phyloP scores from a whole-genome alignment of 2,797 vertebrate species.

The Sebastes wilsoni region DNA sequence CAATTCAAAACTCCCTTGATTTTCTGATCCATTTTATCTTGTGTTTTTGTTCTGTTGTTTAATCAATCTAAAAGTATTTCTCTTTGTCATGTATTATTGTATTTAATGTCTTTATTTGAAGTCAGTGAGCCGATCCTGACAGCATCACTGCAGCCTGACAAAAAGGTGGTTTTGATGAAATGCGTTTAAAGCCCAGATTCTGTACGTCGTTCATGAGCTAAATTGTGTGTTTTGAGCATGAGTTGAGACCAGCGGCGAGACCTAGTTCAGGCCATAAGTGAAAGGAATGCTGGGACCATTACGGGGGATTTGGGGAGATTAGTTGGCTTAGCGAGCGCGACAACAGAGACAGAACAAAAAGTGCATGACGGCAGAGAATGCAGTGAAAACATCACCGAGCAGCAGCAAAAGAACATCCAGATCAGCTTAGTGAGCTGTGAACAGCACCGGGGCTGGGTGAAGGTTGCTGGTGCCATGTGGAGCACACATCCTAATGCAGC shows the following conservation, averaged over 20 bases:
- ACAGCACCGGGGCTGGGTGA: not conserved
- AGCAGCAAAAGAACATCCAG: not conserved
- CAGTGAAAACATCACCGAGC: slow-evolving; percentile 8
- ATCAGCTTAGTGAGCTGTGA: not conserved
- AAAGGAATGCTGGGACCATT: slow-evolving; percentile 12
- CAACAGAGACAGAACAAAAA: slow-evolving; percentile 29
- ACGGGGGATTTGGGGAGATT: slow-evolving; percentile 47
- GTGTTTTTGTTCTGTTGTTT: not conserved
- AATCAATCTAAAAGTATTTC: not conserved
- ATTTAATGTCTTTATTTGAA: not conserved
- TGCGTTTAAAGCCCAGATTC: not conserved
- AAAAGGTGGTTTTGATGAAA: not conserved
- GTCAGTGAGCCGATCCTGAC: not conserved
- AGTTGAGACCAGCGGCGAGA: not conserved
- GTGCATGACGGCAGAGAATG: slow-evolving; percentile 16
- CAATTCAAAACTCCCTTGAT: not conserved
- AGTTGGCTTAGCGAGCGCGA: slow-evolving; percentile 22
- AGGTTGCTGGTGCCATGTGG: not conserved
- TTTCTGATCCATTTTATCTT: not conserved
- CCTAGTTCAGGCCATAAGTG: not conserved
- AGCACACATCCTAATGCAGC: too few relatives aligned
- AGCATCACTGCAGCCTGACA: not conserved
- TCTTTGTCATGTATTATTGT: not conserved
- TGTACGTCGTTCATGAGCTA: not conserved
- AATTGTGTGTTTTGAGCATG: not conserved